These are phyloP conservation scores for Cerceris rybyensis DNA, from an alignment of 2,888 invertebrate species.

Conservation along the genomic window DNA sequence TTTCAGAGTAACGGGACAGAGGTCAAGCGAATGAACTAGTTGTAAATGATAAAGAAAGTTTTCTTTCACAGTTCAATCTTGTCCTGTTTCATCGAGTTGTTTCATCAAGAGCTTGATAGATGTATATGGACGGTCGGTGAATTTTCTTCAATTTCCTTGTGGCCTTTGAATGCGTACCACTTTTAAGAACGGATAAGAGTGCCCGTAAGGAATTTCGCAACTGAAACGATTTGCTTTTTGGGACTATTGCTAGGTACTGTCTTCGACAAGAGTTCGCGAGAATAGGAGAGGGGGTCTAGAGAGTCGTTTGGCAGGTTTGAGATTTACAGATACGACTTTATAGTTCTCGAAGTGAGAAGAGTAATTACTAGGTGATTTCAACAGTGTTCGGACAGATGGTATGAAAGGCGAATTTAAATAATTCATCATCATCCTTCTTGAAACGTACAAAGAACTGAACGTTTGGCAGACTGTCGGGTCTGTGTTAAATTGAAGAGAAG, in stretches of 20 bases:
- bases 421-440: no score
- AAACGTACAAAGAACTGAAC: no score
- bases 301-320: constrained; percentile 2
- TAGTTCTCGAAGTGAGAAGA: no score
- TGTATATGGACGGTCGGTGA: not conserved
- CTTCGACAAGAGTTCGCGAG: not conserved
- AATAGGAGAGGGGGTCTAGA: not conserved
- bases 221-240: not conserved
- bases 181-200: no score
- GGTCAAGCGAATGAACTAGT: constrained; percentile 2
- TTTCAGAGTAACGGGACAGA: constrained; percentile 38
- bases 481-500: no score
- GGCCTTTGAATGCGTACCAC: no score
- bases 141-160: no score
- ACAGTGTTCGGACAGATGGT: no score
- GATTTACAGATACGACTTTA: not conserved
- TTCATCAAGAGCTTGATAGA: not conserved
- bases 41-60: not conserved
- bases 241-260: not conserved
- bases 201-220: not conserved
- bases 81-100: not conserved
- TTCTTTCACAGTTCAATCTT: constrained; percentile 14
- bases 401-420: no score
- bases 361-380: no score
- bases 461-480: no score